Evolutionary conservation across 2,888 invertebrate genomes (phyloP), one percentile per base, ranked within the genome.

Genomic region (Dione vanillae): DNA sequence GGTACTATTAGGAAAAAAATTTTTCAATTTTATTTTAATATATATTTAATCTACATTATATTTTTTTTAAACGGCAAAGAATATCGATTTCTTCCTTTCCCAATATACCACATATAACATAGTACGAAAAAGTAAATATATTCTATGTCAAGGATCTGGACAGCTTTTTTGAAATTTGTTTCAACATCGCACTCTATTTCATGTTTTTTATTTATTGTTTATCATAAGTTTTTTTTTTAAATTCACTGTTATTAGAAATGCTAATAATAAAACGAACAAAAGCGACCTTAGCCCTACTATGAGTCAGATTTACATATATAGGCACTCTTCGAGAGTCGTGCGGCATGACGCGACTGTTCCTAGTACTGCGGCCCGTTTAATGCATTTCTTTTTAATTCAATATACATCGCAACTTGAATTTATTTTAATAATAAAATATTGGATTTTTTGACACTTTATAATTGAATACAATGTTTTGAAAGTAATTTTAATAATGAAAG

Each of bases 261-360:
- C 65, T 72, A 77, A 72, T 77, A 77, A 79, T 77, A 61, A 61
- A 45, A 16, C 75, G 77, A 78, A 79, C 76, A 77, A 75, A 75
- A 75, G 51, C 67, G 72, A 67, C 70, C 74, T 77, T 76, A 74
- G 75, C 74, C 74, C 73, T 72, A 45, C 68, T n/a, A 67, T 80
- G 80, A 81, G 75, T 81, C 80, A 80, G 78, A 54, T 73, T 76
- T 74, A 76, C 74, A 75, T 74, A 74, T 75, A 76, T 75, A 74
- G 74, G 75, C 76, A 77, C 76, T 79, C 77, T 78, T 71, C 67
- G 75, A 72, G 72, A 76, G 74, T 64, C 69, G 72, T 47, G 70
- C 72, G 69, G 11, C 67, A 74, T 78, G 79, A 78, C 76, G 77
- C 74, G 76, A 64, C 71, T 43, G 64, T 80, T 80, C 80, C 75